Evolutionary conservation across 2,113 vertebrate species (phyloP), one percentile per base, ranked within the genome.

Genomic region (Phasianus colchicus): DNA sequence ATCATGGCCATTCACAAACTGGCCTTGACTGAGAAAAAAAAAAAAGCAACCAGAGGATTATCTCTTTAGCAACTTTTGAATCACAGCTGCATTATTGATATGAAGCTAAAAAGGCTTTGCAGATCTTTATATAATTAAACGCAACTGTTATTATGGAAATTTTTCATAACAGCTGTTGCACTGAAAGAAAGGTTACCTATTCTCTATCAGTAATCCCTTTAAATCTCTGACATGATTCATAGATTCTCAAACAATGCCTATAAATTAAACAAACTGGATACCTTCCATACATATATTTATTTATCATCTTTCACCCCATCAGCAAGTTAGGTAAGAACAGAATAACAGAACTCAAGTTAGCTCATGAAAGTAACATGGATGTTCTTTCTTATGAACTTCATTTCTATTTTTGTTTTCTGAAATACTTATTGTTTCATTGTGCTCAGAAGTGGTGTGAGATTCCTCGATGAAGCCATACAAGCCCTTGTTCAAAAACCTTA

Each of bases 121-220:
- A 29, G 20, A 92, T 97, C 86, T 97, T 97, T 95, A 89, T 95
- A 77, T 96, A 97, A 97, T 97, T 97, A 97, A 97, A 97, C 94
- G 82, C 76, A 95, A 95, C 92, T 93, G 92, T 97, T 97, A 96
- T 95, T 91, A 95, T 92, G 93, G 94, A 97, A 89, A 92, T 92
- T 95, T 96, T 85, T 92, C 32, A 54, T 54, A 9, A 91, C 91
- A 97, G 96, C 94, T 97, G 96, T 94, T 96, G 89, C 75, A 73
- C 45, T 96, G 89, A 88, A 96, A 96, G 91, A 29, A 54, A 90
- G 73, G 85, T 94, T 94, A 74, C 96, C 89, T 83, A 8, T 79
- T 93, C 78, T 88, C 80, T 93, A 72, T 86, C 90, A 80, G 85
- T 97, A 96, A 97, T 96, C 92, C 94, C 67, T 97, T 98, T 97